Evolutionary conservation across 2,797 vertebrate species (phyloP), one percentile per base, ranked within the genome.

Genomic region (Petrocephalus sullivani): DNA sequence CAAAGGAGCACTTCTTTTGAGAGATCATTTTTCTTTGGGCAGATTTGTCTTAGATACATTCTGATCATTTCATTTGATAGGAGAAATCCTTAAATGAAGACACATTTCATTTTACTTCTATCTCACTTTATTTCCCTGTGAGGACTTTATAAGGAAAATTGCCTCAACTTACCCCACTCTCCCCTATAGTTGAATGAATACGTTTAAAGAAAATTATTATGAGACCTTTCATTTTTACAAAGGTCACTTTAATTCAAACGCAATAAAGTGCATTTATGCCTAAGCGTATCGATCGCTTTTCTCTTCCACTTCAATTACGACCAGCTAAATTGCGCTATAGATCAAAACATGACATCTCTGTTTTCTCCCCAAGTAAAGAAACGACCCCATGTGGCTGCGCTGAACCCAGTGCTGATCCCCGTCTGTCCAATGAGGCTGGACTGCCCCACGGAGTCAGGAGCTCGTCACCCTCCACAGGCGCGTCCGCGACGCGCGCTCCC

Each of bases 371-470:
- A 53, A 23, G 49, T 49, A 53, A 83, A 21, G 41, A n/a, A 83
- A 83, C 41, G 41, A 21, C 21, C 56, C 57, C 41, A n/a, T 9
- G 21, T 81, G 86, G 86, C 81, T 87, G 33, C 54, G 3, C 85
- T 88, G 82, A 86, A 78, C 81, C 21, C 23, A 61, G 28, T 37
- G 49, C 88, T 88, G 28, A 28, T 86, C 33, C 33, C 87, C 19
- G 33, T 82, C 46, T 88, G 90, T 87, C 88, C 89, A 90, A 90
- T 91, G 85, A 87, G 61, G n/a, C 21, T 88, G 89, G 90, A 92
- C 91, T 90, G 91, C 85, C 87, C 33, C 49, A 71, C 33, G 12
- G 23, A 67, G 28, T 7, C n/a, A 61, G 21, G 56, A 41, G 58
- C 49, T 87, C 85, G 56, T 41, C 67, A 75, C 33, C 33, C 71